Conservation (phyloP, 2,888 invertebrate genomes). For the Cheilosia scutellata region DNA sequence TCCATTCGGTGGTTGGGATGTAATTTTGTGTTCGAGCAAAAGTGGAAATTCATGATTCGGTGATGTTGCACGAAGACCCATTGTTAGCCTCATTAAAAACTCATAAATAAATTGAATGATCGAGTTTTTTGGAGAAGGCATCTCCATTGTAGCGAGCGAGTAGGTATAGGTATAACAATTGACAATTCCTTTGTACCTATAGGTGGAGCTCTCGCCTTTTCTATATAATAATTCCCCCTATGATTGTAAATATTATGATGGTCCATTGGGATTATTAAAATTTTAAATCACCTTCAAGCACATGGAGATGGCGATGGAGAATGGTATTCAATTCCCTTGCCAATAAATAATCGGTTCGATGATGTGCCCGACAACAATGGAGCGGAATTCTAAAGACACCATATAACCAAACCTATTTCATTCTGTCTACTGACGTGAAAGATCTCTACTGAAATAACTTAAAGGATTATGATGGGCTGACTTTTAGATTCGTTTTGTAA, state of each 20-base stretch:
- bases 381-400: slow-evolving; percentile 42
- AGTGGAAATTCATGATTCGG: slow-evolving; percentile 75
- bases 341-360: slow-evolving; percentile 68
- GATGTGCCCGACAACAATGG: slow-evolving; percentile 60
- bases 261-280: slow-evolving; percentile 72
- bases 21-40: slow-evolving; percentile 73
- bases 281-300: slow-evolving; percentile 49
- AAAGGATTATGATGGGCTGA: slow-evolving; percentile 65
- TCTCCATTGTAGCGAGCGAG: slow-evolving; percentile 1
- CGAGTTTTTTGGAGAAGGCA: slow-evolving; percentile 48
- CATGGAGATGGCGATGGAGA: neutral
- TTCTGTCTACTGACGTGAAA: neutral
- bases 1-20: slow-evolving; percentile 43
- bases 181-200: slow-evolving; percentile 44
- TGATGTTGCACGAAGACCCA: slow-evolving; percentile 72
- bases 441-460: slow-evolving; percentile 30
- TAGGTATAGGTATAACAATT: slow-evolving; percentile 40
- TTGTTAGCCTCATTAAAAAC: slow-evolving; percentile 75
- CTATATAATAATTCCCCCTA: slow-evolving; percentile 27
- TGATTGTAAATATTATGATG: slow-evolving; percentile 72
- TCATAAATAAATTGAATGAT: slow-evolving; percentile 75
- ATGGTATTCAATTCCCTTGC: slow-evolving; percentile 70
- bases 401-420: slow-evolving; percentile 11
- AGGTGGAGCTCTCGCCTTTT: slow-evolving; percentile 2
- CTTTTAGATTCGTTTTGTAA: slow-evolving; percentile 39